phyloP scores from a whole-genome alignment of 2,888 invertebrate species.

The Drosophila mercatorum region DNA sequence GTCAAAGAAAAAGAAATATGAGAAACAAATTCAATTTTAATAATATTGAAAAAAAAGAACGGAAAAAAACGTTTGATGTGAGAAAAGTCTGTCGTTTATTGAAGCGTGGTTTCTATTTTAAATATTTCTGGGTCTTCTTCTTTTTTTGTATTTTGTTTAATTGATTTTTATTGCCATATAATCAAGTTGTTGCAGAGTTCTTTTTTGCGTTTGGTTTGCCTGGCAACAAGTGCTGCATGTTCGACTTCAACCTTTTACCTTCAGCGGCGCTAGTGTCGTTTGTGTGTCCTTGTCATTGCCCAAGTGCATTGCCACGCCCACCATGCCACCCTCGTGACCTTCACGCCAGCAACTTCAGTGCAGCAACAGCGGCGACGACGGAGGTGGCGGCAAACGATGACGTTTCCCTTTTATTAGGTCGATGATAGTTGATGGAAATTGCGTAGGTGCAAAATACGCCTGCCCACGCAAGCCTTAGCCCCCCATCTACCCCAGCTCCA shows the following conservation, averaged over 20 bases:
- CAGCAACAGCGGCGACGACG: slow-evolving; percentile 32
- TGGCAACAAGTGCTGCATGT: slow-evolving; percentile 59
- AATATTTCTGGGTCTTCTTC: slow-evolving; percentile 4
- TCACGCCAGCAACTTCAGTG: slow-evolving; percentile 66
- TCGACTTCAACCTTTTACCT: slow-evolving; percentile 54
- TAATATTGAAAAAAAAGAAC: not conserved
- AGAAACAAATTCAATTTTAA: slow-evolving; percentile 10
- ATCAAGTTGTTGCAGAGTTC: slow-evolving; percentile 45
- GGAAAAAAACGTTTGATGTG: slow-evolving; percentile 16
- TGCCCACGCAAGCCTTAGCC: slow-evolving; percentile 9
- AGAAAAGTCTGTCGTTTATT: slow-evolving; percentile 25
- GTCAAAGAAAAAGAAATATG: not conserved
- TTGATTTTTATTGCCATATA: slow-evolving; percentile 71
- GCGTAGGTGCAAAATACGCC: slow-evolving; percentile 40
- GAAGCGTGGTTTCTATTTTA: not conserved
- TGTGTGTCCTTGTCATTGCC: slow-evolving; percentile 61
- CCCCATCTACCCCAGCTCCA: not conserved
- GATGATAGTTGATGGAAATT: slow-evolving; percentile 63
- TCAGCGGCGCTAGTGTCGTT: slow-evolving; percentile 24
- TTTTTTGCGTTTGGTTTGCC: not conserved
- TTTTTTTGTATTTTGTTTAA: slow-evolving; percentile 35
- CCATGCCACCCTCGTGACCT: slow-evolving; percentile 53
- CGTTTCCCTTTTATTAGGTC: slow-evolving; percentile 72
- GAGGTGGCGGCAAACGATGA: slow-evolving; percentile 34
- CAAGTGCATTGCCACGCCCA: slow-evolving; percentile 64